Evolutionary conservation across 2,113 vertebrate species (phyloP).

Genomic region (Narcine bancroftii): DNA sequence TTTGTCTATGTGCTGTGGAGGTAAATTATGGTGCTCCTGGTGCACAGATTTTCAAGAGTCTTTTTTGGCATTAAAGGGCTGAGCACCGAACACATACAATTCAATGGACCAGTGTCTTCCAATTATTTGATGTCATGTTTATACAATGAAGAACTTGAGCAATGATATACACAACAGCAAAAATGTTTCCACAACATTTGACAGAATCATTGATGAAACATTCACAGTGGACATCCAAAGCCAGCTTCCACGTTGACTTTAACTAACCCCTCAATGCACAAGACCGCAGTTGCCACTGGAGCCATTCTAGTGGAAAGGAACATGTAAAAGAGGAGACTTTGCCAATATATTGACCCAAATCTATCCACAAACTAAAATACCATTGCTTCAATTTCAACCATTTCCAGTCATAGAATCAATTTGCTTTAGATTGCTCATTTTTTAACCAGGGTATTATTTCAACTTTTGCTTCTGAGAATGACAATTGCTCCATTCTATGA

Average conservation of each 20-base stretch:
- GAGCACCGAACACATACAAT: no score
- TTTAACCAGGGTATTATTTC: slow-evolving; percentile 40
- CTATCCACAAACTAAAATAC: not conserved
- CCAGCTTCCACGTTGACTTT: not conserved
- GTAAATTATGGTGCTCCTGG: no score
- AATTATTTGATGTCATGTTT: not conserved
- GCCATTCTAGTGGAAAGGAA: not conserved
- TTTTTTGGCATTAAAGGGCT: not conserved
- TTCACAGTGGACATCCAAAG: not conserved
- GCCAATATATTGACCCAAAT: not conserved
- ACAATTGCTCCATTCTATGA: slow-evolving; percentile 28
- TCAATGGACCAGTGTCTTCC: no score
- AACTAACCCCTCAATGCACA: not conserved
- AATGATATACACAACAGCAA: not conserved
- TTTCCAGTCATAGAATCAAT: slow-evolving; percentile 5
- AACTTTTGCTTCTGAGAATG: slow-evolving; percentile 38
- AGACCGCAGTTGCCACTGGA: not conserved
- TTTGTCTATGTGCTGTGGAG: no score
- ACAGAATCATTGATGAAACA: not conserved
- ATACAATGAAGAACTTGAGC: no score
- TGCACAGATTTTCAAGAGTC: not conserved
- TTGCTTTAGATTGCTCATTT: slow-evolving; percentile 37
- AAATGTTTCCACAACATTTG: not conserved
- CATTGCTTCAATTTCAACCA: not conserved
- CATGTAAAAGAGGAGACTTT: not conserved